Base-by-base conservation (phyloP, 2,797 vertebrate genomes). In the Ara ararauna region DNA sequence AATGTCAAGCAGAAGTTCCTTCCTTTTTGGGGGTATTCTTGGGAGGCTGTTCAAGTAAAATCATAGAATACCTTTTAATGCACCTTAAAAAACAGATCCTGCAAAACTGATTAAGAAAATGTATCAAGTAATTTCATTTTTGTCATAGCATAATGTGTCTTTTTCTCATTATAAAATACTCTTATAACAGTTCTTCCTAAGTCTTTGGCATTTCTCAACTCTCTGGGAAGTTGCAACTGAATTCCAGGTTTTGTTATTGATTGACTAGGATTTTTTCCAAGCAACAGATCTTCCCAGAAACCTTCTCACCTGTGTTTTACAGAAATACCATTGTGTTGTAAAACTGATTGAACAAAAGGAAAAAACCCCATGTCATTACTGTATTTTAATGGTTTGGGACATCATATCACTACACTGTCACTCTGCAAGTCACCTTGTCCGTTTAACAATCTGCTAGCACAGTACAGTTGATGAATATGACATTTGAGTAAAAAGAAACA, bases 1-100 rank as follows among this genome's bases (percentile, higher is more conserved):
- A 98, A 98, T 22, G 98, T 99, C 89, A 99, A 97, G 95, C 97
- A 98, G 96, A 98, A 98, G 86, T 97, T 98, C 74, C 97, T 97
- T 90, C 81, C 98, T 97, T 98, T 98, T 75, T 87, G 94, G 27
- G 97, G 96, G 92, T 83, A 95, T 88, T 98, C 98, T 91, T 98
- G 94, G 48, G 98, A 97, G n/a, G 96, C 98, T 99, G 97, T 77
- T 78, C 34, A 96, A 97, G 82, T 58, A 97, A 96, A 93, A 92
- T 56, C 12, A 95, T 36, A 82, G 85, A 62, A 81, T 48, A 93
- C 10, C 29, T 67, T 85, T 96, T 68, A 85, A 50, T 89, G 89
- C 27, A 87, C 22, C 36, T 67, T 66, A 87, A 85, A 72, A 81
- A 85, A 58, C 44, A 56, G 2, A 68, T 71, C 30, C n/a, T 34